Conservation (phyloP, 1,140 invertebrate species). For the Galleria mellonella region DNA sequence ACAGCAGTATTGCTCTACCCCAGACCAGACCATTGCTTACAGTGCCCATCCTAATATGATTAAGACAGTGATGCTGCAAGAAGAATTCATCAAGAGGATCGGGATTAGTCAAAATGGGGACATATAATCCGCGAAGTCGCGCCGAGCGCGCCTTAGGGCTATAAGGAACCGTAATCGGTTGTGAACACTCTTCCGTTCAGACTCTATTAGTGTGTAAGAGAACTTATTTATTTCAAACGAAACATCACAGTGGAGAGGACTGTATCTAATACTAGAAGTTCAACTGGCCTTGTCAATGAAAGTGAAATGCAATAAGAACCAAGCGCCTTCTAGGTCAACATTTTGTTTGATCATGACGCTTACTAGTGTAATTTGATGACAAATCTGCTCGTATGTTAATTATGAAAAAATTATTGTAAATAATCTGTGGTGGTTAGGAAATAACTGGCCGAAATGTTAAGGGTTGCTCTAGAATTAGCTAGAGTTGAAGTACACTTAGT, state of each 20-base stretch:
- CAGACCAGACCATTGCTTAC: conserved; percentile 51
- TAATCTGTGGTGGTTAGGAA: background rate
- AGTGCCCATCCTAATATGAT: conserved; percentile 65
- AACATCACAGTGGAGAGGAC: conserved; percentile 58
- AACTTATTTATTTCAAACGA: conserved; percentile 64
- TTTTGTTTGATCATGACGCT: conserved; percentile 49
- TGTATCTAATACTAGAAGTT: conserved; percentile 5
- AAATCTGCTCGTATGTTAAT: background rate
- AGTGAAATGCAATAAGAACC: conserved; percentile 16
- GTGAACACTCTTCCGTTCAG: conserved; percentile 68
- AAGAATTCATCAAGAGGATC: conserved; percentile 72
- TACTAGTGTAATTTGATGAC: conserved; percentile 43
- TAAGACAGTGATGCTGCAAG: conserved; percentile 72
- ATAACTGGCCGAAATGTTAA: background rate
- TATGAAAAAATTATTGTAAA: background rate
- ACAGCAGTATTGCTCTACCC: conserved; percentile 61
- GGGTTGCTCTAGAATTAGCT: conserved; percentile 18
- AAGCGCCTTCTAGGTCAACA: conserved; percentile 23
- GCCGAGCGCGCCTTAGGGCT: conserved; percentile 66
- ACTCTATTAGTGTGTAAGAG: conserved; percentile 63
- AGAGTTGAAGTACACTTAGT: conserved; percentile 52
- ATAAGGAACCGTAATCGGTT: conserved; percentile 68
- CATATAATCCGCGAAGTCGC: conserved; percentile 66
- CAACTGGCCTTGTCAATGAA: conserved; percentile 13
- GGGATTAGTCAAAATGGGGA: conserved; percentile 73